Evolutionary conservation across 2,113 vertebrate genomes (phyloP).

Genomic region (Pseudolaguvia tuberculata): DNA sequence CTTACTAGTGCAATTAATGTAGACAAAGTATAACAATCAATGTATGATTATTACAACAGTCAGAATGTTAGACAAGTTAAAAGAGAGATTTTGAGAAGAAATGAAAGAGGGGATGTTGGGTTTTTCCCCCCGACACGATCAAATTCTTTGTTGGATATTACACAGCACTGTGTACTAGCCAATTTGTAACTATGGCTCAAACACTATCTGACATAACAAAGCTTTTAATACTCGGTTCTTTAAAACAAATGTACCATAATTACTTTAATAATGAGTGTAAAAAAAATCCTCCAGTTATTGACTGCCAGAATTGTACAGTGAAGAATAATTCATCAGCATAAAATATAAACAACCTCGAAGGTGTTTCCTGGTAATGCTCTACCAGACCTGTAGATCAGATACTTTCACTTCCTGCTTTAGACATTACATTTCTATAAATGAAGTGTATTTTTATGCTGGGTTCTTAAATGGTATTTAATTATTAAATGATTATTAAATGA

Average conservation of each 20-base stretch:
- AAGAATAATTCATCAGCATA: not conserved
- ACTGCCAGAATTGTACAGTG: not conserved
- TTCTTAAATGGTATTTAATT: not conserved
- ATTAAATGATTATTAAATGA: not conserved
- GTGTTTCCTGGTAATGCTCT: not conserved
- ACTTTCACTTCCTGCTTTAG: not conserved
- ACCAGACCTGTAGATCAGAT: not conserved
- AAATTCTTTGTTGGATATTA: conserved; percentile 3
- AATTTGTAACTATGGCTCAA: not conserved
- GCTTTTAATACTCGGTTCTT: not conserved
- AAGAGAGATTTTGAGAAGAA: not conserved
- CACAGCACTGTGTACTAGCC: not conserved
- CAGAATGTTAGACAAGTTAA: not conserved
- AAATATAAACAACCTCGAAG: not conserved
- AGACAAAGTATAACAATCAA: not conserved
- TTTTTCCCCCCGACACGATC: not conserved
- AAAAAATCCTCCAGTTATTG: not conserved
- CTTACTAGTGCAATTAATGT: not conserved
- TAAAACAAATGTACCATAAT: not conserved
- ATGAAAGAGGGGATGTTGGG: not conserved
- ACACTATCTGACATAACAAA: not conserved
- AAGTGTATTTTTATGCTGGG: not conserved
- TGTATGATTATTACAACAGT: not conserved
- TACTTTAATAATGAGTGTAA: not conserved
- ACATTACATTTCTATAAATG: not conserved